These are phyloP conservation scores for Otolemur crassicaudatus DNA, from an alignment of 2,797 vertebrate species.

Conservation along the genomic window DNA sequence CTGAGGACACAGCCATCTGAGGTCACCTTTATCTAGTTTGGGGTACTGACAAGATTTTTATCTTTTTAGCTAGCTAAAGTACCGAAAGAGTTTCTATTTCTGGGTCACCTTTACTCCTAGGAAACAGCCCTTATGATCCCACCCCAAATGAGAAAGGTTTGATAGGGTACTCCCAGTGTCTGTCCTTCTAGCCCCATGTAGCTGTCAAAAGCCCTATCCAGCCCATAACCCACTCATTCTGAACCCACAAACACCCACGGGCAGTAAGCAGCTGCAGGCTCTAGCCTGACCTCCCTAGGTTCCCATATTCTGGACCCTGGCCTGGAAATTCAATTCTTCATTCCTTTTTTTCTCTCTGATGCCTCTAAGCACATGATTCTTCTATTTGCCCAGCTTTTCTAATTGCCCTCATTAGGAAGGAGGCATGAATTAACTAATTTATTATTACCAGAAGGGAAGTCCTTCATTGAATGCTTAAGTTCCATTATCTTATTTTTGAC, in stretches of 20 bases:
- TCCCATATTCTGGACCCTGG: neutral
- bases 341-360: neutral
- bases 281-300: neutral
- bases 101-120: neutral
- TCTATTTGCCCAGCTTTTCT: neutral
- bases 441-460: neutral
- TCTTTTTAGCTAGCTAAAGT: neutral
- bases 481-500: neutral
- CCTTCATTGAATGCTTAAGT: neutral
- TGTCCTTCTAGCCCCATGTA: neutral
- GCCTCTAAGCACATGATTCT: neutral
- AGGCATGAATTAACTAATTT: neutral
- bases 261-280: neutral
- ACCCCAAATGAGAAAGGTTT: neutral
- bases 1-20: neutral
- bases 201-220: neutral
- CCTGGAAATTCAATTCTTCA: neutral
- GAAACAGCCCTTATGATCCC: neutral
- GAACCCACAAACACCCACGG: neutral
- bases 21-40: neutral
- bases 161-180: neutral
- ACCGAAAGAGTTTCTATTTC: neutral
- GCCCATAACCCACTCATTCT: neutral
- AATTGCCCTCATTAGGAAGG: slow-evolving; percentile 6
- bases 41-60: neutral